phyloP scores from a whole-genome alignment of 2,113 vertebrate species.

The Cyanoliseus patagonus region DNA sequence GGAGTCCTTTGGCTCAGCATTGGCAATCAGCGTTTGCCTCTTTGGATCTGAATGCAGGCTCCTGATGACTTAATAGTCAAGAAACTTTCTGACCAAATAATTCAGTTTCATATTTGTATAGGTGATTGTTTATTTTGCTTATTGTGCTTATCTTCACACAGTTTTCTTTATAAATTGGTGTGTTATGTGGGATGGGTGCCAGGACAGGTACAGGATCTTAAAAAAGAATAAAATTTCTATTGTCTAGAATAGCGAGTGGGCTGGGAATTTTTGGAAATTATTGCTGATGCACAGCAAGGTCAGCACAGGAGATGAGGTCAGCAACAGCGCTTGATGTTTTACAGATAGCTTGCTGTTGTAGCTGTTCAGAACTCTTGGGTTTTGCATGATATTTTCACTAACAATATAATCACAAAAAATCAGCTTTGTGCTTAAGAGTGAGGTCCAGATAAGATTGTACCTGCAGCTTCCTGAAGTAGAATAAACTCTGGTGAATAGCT shows the following conservation, averaged over 20 bases:
- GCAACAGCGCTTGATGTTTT: background rate
- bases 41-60: background rate
- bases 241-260: accelerated
- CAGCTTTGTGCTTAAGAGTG: background rate
- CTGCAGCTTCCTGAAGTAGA: background rate
- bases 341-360: background rate
- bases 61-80: background rate
- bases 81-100: background rate
- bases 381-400: background rate
- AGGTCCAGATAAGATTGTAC: background rate
- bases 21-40: background rate
- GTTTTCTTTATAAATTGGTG: background rate
- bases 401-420: background rate
- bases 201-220: background rate
- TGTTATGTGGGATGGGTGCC: background rate
- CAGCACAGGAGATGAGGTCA: background rate
- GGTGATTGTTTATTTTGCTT: background rate
- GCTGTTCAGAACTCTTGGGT: background rate
- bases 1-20: background rate
- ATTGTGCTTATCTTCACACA: background rate
- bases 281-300: background rate
- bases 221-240: accelerated
- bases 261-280: background rate
- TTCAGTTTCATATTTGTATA: background rate
- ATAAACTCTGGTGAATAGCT: background rate